Evolutionary conservation across 2,797 vertebrate species (phyloP).

Genomic region (Dicrostonyx torquatus): DNA sequence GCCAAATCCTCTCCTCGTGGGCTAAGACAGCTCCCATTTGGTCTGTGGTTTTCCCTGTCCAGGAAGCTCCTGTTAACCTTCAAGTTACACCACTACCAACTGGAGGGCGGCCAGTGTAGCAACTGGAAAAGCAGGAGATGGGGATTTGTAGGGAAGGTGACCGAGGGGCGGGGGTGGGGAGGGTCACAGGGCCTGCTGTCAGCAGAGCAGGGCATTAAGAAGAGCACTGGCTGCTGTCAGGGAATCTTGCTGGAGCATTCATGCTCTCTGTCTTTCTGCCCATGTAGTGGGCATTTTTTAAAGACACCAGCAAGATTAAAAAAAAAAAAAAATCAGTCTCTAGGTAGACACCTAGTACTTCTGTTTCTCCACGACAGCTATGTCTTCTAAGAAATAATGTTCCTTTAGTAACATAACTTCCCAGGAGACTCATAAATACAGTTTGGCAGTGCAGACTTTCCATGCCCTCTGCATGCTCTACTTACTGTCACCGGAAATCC

Average conservation of each 20-base stretch:
- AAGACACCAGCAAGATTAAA: constrained; percentile 22
- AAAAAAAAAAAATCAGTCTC: constrained; percentile 19
- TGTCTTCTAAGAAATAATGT: constrained; percentile 11
- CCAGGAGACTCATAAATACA: not conserved
- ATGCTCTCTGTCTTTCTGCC: constrained; percentile 3
- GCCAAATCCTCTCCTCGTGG: not conserved
- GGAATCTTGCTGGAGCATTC: not conserved
- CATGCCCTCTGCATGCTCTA: constrained; percentile 49
- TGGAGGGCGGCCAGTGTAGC: not conserved
- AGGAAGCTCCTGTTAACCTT: not conserved
- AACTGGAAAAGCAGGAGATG: not conserved
- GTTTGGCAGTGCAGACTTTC: not conserved
- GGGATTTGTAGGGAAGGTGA: not conserved
- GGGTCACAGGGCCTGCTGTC: not conserved
- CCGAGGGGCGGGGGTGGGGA: rapidly evolving
- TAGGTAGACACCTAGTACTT: constrained; percentile 7
- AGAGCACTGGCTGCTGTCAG: not conserved
- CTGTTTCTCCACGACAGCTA: constrained; percentile 12
- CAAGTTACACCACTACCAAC: not conserved
- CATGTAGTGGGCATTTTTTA: constrained; percentile 48
- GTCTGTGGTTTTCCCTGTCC: not conserved
- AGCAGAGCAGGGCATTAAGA: not conserved
- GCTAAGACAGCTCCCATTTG: not conserved
- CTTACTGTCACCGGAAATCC: not conserved
- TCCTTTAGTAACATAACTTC: constrained; percentile 50